Conservation (phyloP, 2,113 vertebrate species). For the Lates calcarifer region DNA sequence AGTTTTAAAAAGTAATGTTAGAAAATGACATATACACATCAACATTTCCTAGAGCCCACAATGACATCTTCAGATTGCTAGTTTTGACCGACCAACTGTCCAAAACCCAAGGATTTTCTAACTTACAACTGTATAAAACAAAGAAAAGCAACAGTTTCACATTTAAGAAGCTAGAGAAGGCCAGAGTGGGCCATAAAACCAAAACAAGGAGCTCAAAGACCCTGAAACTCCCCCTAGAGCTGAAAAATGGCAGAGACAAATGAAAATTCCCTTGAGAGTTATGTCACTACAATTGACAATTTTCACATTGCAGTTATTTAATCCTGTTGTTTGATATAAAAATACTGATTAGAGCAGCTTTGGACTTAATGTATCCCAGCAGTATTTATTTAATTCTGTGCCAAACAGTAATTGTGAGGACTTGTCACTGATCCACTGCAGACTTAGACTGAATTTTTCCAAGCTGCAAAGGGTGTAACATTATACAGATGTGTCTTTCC, state of each 20-base stretch:
- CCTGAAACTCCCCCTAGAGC: neutral
- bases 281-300: neutral
- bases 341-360: slow-evolving; percentile 39
- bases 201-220: neutral
- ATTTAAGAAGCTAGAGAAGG: neutral
- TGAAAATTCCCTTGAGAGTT: neutral
- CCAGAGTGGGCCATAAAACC: neutral
- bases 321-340: neutral
- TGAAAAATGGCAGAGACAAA: neutral
- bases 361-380: slow-evolving; percentile 48
- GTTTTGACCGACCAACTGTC: neutral
- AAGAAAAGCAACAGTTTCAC: neutral
- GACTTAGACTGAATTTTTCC: slow-evolving; percentile 20
- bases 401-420: slow-evolving; percentile 28
- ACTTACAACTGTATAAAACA: neutral
- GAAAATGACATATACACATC: neutral
- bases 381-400: slow-evolving; percentile 20
- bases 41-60: too few species aligned
- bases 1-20: neutral
- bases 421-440: slow-evolving; percentile 34
- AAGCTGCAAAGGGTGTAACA: slow-evolving; percentile 32
- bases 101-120: neutral
- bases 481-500: slow-evolving; percentile 50
- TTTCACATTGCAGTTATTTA: slow-evolving; percentile 8
- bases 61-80: too few species aligned